phyloP scores from a whole-genome alignment of 30 jellyfish, hydroid and myxozoan species.

The Aurelia coerulea region DNA sequence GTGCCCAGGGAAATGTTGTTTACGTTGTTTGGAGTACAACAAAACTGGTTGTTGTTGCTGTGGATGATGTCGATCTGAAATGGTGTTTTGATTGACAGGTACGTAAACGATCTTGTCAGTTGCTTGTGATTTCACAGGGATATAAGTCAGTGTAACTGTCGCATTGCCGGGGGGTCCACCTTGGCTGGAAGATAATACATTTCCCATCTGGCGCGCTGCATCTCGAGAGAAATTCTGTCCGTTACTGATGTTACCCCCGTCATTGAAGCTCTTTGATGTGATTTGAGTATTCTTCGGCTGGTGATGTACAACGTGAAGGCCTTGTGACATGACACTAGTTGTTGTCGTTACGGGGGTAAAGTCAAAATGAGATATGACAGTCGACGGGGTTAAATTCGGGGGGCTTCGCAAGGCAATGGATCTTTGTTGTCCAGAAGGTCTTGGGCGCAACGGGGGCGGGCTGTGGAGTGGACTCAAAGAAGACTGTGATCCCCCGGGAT shows the following conservation, averaged over 20 bases:
- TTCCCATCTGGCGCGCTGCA: constrained; percentile 14
- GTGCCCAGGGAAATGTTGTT: constrained; percentile 34
- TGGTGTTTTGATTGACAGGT: constrained; percentile 57
- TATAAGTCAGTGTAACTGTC: constrained; percentile 81
- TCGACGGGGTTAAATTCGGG: constrained; percentile 87
- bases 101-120: constrained; percentile 88
- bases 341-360: constrained; percentile 66
- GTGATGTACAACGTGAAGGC: constrained; percentile 53
- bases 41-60: constrained; percentile 48
- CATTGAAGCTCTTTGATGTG: neutral
- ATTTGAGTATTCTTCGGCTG: constrained; percentile 1
- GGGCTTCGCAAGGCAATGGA: constrained; percentile 93
- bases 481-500: constrained; percentile 49
- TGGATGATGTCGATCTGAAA: constrained; percentile 26
- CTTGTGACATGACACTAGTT: constrained; percentile 45
- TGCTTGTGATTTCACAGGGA: constrained; percentile 82
- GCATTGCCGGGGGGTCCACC: constrained; percentile 34
- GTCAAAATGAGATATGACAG: constrained; percentile 84
- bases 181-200: neutral
- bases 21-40: constrained; percentile 52
- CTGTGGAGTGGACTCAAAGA: constrained; percentile 91
- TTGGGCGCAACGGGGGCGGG: constrained; percentile 98
- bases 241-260: neutral
- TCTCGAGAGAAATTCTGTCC: constrained; percentile 12
- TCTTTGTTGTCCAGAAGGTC: constrained; percentile 85